Base-by-base conservation (phyloP, 1,140 invertebrate species). In the Eriocheir sinensis region DNA sequence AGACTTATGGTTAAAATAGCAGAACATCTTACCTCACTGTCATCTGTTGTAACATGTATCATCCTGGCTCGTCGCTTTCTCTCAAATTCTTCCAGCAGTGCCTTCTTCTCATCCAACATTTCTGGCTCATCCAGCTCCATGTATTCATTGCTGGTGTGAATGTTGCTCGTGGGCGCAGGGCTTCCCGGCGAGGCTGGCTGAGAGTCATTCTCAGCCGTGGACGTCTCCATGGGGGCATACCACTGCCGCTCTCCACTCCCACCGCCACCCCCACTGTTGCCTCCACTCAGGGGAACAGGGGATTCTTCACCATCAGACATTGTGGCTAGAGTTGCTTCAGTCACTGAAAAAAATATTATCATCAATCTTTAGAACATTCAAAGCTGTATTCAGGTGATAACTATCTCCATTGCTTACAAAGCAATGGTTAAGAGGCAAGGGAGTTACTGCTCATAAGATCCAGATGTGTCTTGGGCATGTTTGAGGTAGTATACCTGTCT, bases 21-120 rank as follows among this genome's bases (percentile, higher is more conserved):
- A n/a, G n/a, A 96, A 41, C 96, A 96, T 96, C 97, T 97, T 3
- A 97, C 97, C 96, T 97, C 97, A 88, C 95, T 95, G 96, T 97
- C 97, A 91, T 96, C 95, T 93, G 97, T 97, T 21, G 97, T 97
- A 1, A 97, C 97, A 93, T 97, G 97, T 48, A 99, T 99, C 96
- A 99, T 98, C 30, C 99, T 97, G 0, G 99, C 99, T 96, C 99
- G 98, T 96, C 98, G 98, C 95, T 99, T 97, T 86, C 98, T 97
- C 96, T 99, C 99, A 97, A 99, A 99, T 97, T 99, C 99, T 96
- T 99, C 99, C 0, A 99, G 97, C 0, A 99, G 96, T 12, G 98
- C 98, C 96, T 98, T 98, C 96, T 99, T 98, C 96, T 99, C 98
- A 96, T 98, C 98, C 0, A 98, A 98, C 97, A 98, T 98, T 96